These are phyloP conservation scores for Andrena camellia DNA, from an alignment of 2,888 invertebrate genomes.

Conservation along the genomic window DNA sequence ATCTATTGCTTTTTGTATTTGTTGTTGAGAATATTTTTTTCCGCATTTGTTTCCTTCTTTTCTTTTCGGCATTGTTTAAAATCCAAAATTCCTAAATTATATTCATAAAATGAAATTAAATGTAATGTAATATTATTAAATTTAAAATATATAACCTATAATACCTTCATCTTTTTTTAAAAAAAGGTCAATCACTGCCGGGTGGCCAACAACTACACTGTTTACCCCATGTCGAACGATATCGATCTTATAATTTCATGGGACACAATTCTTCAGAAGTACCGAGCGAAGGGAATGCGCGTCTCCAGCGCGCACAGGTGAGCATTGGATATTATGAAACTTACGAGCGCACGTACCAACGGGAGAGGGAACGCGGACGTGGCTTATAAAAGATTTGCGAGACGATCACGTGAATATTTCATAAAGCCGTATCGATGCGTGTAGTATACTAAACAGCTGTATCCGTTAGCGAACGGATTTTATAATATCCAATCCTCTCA, in stretches of 20 bases:
- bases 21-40: too few relatives aligned
- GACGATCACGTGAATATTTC: conserved; percentile 44
- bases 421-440: conserved; percentile 37
- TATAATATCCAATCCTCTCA: conserved; percentile 7
- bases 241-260: not conserved
- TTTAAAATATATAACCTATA: too few relatives aligned
- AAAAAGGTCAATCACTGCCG: too few relatives aligned
- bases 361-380: conserved; percentile 13
- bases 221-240: not conserved
- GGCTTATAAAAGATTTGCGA: conserved; percentile 38
- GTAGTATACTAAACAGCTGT: not conserved
- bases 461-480: not conserved
- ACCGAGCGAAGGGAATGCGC: not conserved
- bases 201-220: too few relatives aligned
- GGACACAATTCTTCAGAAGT: not conserved
- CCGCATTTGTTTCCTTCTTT: too few relatives aligned
- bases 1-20: too few relatives aligned
- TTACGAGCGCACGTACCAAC: conserved; percentile 33
- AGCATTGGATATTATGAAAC: conserved; percentile 2
- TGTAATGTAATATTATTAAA: too few relatives aligned
- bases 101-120: too few relatives aligned
- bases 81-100: too few relatives aligned
- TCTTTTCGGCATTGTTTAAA: too few relatives aligned
- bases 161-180: too few relatives aligned
- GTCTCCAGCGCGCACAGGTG: not conserved